Evolutionary conservation across 2,888 invertebrate species (phyloP), one percentile per base, ranked within the genome.

Genomic region (Andrena camellia): DNA sequence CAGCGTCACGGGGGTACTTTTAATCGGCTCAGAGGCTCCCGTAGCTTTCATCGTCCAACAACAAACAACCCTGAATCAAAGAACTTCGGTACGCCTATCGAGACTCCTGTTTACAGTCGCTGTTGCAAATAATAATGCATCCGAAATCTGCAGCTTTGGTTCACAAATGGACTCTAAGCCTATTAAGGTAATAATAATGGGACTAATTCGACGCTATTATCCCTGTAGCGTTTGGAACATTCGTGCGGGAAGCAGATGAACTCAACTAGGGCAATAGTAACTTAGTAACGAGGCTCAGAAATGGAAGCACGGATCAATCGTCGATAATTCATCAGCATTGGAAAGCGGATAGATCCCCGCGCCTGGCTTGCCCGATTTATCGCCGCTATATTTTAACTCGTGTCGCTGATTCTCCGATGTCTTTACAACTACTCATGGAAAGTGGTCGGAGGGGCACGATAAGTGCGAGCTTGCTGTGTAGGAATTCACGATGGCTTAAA

Each of bases 401-500:
- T 77, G 86, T 81, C 85, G 82, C 87, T 87, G 89, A 89, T 89
- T 87, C 86, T 70, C 17, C 69, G 77, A 63, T 78, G 84, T 81
- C 42, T 81, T 59, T 74, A 68, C 76, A 57, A 48, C 54, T 26
- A 67, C 50, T 29, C 60, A 48, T 57, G 52, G 20, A 54, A n/a
- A 66, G 23, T 20, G 57, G 71, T 33, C 50, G 85, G 66, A 57
- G 68, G 76, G 73, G 73, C 74, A 77, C 78, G 84, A 75, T 60
- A 78, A 64, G 78, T 77, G 29, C 35, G 54, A 78, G 82, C 83
- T 77, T 42, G 85, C 86, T 54, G 78, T 67, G 71, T 64, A 79
- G 83, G 71, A 91, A 91, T 91, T 88, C 88, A 86, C 87, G 85
- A 85, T 90, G 88, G 91, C 86, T 91, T 89, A 89, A 91, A 91